Percentiles rank a stretch among this genome's conserved stretches.
These are phyloP conservation scores for Alexandromys fortis DNA, from an alignment of 2,113 vertebrate species.

Conservation along the genomic window DNA sequence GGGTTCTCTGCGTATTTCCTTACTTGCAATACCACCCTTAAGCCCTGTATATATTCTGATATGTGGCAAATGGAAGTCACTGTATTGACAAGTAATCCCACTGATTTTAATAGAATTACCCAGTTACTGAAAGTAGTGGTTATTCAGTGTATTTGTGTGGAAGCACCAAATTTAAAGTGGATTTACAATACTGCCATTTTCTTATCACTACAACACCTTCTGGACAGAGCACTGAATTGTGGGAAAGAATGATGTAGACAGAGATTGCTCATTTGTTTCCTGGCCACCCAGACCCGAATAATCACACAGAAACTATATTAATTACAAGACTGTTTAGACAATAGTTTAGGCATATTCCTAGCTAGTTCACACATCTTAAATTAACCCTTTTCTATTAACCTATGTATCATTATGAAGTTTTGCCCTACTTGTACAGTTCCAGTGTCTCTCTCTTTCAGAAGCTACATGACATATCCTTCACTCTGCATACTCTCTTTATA, in stretches of 20 bases:
- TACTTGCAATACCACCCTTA: not conserved
- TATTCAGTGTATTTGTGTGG: not conserved
- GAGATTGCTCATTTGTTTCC: too few relatives aligned
- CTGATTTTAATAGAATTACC: not conserved
- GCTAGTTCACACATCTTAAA: too few relatives aligned
- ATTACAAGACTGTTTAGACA: too few relatives aligned
- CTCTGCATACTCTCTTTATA: too few relatives aligned
- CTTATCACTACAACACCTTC: fast-evolving
- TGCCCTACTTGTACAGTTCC: too few relatives aligned
- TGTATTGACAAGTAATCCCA: not conserved
- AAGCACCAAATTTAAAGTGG: not conserved
- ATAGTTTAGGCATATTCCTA: too few relatives aligned
- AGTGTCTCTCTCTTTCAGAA: too few relatives aligned
- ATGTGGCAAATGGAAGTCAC: not conserved
- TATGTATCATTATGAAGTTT: too few relatives aligned
- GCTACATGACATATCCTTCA: too few relatives aligned
- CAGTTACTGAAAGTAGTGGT: not conserved
- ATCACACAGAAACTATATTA: too few relatives aligned
- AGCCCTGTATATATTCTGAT: not conserved
- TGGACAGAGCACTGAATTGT: not conserved
- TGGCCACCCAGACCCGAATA: too few relatives aligned
- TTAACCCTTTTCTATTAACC: too few relatives aligned
- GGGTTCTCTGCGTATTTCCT: not conserved
- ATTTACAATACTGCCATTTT: not conserved
- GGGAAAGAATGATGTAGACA: not conserved